Evolutionary conservation across 2,888 invertebrate genomes (phyloP).

Genomic region (Dendrolimus pini): DNA sequence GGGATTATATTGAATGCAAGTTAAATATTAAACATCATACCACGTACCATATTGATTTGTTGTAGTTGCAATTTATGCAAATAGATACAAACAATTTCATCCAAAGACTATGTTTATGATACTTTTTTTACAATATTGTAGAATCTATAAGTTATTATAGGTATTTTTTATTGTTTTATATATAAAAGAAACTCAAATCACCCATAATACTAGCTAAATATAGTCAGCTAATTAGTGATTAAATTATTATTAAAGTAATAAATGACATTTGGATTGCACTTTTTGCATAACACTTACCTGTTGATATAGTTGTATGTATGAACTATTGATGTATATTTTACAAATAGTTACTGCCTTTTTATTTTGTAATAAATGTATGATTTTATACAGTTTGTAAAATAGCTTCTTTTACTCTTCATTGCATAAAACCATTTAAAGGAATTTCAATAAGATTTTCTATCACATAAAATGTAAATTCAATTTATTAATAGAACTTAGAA

Average conservation of each 20-base stretch:
- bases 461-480: too few relatives aligned
- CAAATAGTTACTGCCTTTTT: conserved; percentile 32
- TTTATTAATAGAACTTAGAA: too few relatives aligned
- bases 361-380: conserved; percentile 10
- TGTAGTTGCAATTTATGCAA: neutral
- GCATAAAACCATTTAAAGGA: neutral
- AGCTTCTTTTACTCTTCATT: too few relatives aligned
- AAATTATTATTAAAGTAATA: conserved; percentile 2
- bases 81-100: neutral
- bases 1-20: too few relatives aligned
- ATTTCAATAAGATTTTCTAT: too few relatives aligned
- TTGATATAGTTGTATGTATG: conserved; percentile 63
- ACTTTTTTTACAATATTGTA: too few relatives aligned
- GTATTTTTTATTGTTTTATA: conserved; percentile 1
- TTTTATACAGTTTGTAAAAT: too few relatives aligned
- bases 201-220: conserved; percentile 8
- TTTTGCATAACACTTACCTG: conserved; percentile 68
- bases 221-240: conserved; percentile 29
- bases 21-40: too few relatives aligned
- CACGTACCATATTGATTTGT: neutral
- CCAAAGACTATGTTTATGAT: too few relatives aligned
- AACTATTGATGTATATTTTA: conserved; percentile 54
- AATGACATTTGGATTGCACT: conserved; percentile 54
- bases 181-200: conserved; percentile 16
- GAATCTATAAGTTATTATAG: too few relatives aligned